Conservation (phyloP, 2,113 vertebrate genomes). For the Chamaetylas fuelleborni region DNA sequence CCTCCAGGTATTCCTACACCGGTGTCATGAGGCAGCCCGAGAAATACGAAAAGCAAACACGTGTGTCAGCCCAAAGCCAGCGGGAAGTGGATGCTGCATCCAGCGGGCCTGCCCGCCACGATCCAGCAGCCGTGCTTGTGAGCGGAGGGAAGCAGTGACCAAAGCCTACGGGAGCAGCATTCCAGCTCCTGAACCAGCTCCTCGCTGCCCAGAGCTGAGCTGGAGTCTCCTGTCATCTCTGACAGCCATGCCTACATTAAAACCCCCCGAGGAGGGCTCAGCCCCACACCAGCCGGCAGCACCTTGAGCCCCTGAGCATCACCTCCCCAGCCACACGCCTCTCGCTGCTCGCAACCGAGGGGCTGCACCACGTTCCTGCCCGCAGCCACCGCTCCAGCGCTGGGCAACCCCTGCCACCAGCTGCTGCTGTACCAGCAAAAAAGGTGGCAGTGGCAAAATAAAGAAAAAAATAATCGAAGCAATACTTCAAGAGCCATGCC, state of each 20-base stretch:
- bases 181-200: background rate
- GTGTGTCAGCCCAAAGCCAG: background rate
- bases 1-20: background rate
- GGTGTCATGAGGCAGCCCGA: background rate
- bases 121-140: background rate
- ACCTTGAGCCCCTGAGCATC: rapidly evolving
- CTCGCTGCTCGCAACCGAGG: background rate
- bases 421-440: rapidly evolving
- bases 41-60: background rate
- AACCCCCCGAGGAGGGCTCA: background rate
- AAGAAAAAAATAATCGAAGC: background rate
- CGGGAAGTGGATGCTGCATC: background rate
- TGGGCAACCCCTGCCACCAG: background rate
- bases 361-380: background rate
- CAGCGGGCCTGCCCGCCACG: background rate
- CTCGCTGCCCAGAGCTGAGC: background rate
- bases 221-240: background rate
- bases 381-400: background rate
- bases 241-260: rapidly evolving
- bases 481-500: background rate
- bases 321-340: rapidly evolving
- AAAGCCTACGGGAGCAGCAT: background rate
- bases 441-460: background rate
- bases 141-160: rapidly evolving
- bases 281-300: background rate